Conservation (phyloP, 2,797 vertebrate genomes). For the Acestrorhynchus altus region DNA sequence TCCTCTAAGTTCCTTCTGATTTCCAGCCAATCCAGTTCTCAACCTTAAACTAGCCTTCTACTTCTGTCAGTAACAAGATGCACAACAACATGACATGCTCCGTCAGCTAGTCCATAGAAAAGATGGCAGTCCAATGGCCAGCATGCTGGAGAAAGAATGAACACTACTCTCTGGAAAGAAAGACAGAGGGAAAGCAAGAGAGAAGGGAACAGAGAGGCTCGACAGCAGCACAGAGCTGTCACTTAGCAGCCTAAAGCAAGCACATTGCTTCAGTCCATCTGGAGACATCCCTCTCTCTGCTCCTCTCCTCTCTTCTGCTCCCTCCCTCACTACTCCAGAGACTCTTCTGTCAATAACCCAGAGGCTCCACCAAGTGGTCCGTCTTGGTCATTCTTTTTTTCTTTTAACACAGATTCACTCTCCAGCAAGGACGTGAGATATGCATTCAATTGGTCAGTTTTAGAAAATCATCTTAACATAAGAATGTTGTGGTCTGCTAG, state of each 20-base stretch:
- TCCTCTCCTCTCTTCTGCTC: conserved; percentile 46
- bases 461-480: too few relatives aligned
- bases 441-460: too few relatives aligned
- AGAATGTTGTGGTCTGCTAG: too few relatives aligned
- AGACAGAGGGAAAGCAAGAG: conserved; percentile 10
- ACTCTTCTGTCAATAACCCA: conserved; percentile 59
- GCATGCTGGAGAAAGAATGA: conserved; percentile 33
- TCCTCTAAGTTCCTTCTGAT: background rate
- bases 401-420: background rate
- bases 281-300: conserved; percentile 58
- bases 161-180: background rate
- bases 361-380: conserved; percentile 79
- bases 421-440: too few relatives aligned
- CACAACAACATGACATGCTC: conserved; percentile 34
- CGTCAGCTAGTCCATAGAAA: conserved; percentile 47
- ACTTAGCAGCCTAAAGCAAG: conserved; percentile 29
- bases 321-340: conserved; percentile 43
- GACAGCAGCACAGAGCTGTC: conserved; percentile 21
- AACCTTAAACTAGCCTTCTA: background rate
- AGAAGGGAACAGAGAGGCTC: background rate
- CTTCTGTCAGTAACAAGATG: conserved; percentile 17
- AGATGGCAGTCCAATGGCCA: background rate
- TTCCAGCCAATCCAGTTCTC: background rate
- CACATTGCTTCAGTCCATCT: conserved; percentile 69
- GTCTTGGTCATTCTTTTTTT: conserved; percentile 37